Conservation (phyloP, 2,797 vertebrate genomes). For the Neomorphus geoffroyi region DNA sequence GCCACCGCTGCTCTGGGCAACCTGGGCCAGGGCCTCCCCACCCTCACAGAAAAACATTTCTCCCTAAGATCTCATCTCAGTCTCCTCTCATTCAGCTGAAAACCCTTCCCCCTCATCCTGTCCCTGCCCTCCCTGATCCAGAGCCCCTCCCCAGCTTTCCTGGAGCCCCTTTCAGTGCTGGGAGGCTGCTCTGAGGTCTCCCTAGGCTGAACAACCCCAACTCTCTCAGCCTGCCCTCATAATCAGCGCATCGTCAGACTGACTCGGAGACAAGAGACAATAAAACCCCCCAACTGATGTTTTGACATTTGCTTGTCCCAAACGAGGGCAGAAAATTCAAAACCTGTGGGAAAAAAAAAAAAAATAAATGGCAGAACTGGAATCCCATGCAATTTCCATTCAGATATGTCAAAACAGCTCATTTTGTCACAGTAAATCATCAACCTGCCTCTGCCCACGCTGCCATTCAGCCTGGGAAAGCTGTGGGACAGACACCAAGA, state of each 20-base stretch:
- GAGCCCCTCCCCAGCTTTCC: too few species aligned
- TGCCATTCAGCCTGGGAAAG: background rate
- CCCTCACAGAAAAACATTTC: too few species aligned
- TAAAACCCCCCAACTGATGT: background rate
- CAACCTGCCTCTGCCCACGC: background rate
- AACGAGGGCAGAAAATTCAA: background rate
- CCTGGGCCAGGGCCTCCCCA: too few species aligned
- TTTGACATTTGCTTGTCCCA: background rate
- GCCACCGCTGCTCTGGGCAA: too few species aligned
- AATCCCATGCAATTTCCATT: background rate
- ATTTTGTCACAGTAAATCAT: background rate
- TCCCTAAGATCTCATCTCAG: too few species aligned
- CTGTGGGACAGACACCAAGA: background rate
- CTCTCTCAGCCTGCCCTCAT: too few species aligned
- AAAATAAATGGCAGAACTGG: background rate
- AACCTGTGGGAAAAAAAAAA: accelerated
- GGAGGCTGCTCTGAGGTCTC: too few species aligned
- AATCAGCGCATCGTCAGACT: background rate
- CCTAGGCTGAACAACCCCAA: too few species aligned
- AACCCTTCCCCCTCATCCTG: too few species aligned
- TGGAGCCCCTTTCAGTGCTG: too few species aligned
- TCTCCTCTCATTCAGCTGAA: too few species aligned
- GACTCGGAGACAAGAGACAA: accelerated
- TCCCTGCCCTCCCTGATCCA: too few species aligned
- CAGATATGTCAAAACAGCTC: background rate